phyloP scores from a whole-genome alignment of 2,888 invertebrate genomes.

The Phortica okadai region DNA sequence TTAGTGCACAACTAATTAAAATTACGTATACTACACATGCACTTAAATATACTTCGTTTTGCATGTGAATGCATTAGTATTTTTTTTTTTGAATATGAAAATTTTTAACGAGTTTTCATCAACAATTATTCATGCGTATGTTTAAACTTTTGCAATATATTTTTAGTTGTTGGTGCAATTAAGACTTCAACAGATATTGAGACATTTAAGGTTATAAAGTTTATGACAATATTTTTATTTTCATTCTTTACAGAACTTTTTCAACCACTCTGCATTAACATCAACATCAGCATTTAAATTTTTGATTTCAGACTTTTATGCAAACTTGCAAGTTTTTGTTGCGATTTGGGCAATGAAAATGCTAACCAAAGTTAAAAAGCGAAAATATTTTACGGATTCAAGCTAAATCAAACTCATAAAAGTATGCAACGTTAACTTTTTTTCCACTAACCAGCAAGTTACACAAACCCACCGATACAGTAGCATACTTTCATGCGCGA shows the following conservation, averaged over 20 bases:
- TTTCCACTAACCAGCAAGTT: background rate
- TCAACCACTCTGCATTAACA: background rate
- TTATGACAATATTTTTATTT: too few species aligned
- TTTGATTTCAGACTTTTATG: slow-evolving; percentile 2
- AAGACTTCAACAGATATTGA: too few species aligned
- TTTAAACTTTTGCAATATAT: slow-evolving; percentile 30
- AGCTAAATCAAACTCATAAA: slow-evolving; percentile 24
- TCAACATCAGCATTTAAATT: background rate
- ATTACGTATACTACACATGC: background rate
- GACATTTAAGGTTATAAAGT: too few species aligned
- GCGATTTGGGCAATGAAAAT: background rate
- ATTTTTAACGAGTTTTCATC: slow-evolving; percentile 35
- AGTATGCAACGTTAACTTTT: slow-evolving; percentile 28
- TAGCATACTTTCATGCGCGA: slow-evolving; percentile 18
- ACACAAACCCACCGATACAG: background rate
- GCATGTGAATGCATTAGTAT: too few species aligned
- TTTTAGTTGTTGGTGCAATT: background rate
- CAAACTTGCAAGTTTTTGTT: slow-evolving; percentile 30
- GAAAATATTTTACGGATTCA: background rate
- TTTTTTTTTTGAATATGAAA: background rate
- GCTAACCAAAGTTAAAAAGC: slow-evolving; percentile 7
- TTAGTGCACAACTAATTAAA: background rate
- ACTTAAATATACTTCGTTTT: background rate
- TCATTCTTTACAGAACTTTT: background rate
- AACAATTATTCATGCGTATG: slow-evolving; percentile 36